Percentiles rank a stretch among this genome's conserved stretches.
Conservation (phyloP, 2,888 invertebrate species). For the Pegoplata infirma region DNA sequence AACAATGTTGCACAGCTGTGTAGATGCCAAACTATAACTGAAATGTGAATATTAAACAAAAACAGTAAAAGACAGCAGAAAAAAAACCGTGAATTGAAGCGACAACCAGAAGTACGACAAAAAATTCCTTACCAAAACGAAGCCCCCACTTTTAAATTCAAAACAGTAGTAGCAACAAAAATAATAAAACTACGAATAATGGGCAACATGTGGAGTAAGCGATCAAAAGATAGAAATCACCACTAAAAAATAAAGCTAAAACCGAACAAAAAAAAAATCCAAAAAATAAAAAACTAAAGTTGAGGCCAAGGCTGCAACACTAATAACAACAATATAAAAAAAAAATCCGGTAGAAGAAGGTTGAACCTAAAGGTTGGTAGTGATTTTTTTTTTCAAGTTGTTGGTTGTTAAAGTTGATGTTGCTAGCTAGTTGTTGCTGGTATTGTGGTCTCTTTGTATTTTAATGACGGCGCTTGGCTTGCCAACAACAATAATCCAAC, state of each 20-base stretch:
- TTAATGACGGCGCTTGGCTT: conserved; percentile 60
- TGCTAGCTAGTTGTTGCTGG: conserved; percentile 14
- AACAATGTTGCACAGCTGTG: conserved; percentile 41
- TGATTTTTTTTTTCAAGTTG: conserved; percentile 58
- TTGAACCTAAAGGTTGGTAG: conserved; percentile 73
- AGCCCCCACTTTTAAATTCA: too few species aligned
- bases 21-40: conserved; percentile 15
- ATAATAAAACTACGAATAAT: conserved; percentile 53
- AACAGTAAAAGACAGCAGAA: background rate
- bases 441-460: conserved; percentile 45
- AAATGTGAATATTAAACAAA: conserved; percentile 26
- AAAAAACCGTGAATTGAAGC: background rate
- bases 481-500: conserved; percentile 45
- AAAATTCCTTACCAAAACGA: conserved; percentile 8
- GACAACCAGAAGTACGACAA: background rate
- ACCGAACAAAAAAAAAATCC: too few species aligned
- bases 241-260: conserved; percentile 24
- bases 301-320: conserved; percentile 51
- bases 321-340: conserved; percentile 36
- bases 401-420: conserved; percentile 55
- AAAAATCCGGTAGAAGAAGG: conserved; percentile 64
- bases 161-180: conserved; percentile 33
- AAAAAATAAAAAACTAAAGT: conserved; percentile 4
- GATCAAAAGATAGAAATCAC: conserved; percentile 75
- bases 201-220: conserved; percentile 73